Evolutionary conservation across 2,113 vertebrate species (phyloP), one percentile per base, ranked within the genome.

Genomic region (Collichthys lucidus): DNA sequence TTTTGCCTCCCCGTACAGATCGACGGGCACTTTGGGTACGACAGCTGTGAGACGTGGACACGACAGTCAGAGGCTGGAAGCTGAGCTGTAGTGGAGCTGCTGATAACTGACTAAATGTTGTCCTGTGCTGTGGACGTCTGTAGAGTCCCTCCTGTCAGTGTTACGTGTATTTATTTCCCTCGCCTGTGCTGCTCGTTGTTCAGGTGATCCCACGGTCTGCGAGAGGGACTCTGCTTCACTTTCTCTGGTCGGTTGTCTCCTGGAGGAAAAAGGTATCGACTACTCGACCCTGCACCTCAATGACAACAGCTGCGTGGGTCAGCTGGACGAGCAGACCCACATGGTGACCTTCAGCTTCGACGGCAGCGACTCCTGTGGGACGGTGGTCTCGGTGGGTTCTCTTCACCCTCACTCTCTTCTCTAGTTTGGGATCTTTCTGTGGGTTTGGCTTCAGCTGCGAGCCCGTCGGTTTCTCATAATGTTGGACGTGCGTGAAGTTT

Each of bases 341-440:
- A 82, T 77, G 80, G 64, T 88, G 71, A 80, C 76, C 4, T 90
- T 88, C 62, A 22, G n/a, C 57, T 90, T 85, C 11, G 17, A 72
- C 20, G 22, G 22, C 44, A 62, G 14, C 19, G n/a, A 46, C 61
- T 19, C 26, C 15, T 90, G 89, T 55, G 86, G 86, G 20, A 44
- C 56, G 1, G 44, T 74, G 49, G 17, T 85, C 68, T 63, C 0
- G 46, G 86, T 90, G 72, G 16, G 84, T 57, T n/a, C n/a, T 56
- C 3, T 82, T 26, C 26, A 26, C 26, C 49, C 20, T 62, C 26
- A 14, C 12, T 57, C 14, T 57, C 22, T 57, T 15, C 31, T 20
- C 20, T 22, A 11, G 35, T 42, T n/a, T 19, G 35, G 19, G 35
- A 40, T 42, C 61, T 44, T n/a, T 42, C 35, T 6, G 29, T 35